Evolutionary conservation across 2,888 invertebrate genomes (phyloP), one percentile per base, ranked within the genome.

Genomic region (Cheiracanthium punctorium): DNA sequence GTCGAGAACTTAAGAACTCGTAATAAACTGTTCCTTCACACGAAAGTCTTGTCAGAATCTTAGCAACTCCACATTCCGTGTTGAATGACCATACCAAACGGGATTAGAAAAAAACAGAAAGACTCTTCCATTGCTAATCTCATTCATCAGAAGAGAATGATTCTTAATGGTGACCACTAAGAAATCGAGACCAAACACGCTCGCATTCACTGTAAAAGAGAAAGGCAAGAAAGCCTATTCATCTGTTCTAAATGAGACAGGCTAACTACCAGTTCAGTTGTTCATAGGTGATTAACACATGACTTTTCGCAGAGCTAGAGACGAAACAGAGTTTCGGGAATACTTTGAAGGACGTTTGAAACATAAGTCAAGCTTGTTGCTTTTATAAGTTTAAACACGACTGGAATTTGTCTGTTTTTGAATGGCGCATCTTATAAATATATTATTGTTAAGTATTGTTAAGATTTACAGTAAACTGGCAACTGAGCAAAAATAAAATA

Each of bases 241-340:
- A 81, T 81, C 33, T 74, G 65, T 69, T 81, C 64, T 48, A 73
- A 80, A 80, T 72, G 80, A 80, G 80, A 80, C 80, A 80, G 30
- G 41, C 72, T 65, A 43, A 80, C 79, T 80, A 70, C 70, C 43
- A 58, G 30, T 37, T 33, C 20, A 17, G 70, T 48, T 72, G 65
- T 72, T 72, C 70, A 43, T 29, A 32, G 80, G 72, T 20, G 80
- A 80, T 80, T 80, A 80, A 71, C 29, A 58, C 65, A 72, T 24
- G 8, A 24, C 12, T 52, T 69, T 70, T 17, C 17, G 17, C 14
- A 37, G 12, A 5, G 12, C 37, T 37, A 37, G 17, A 17, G 17
- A 48, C 14, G 17, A 17, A 48, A 2, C 17, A 5, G 43, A 48
- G 10, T 48, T 17, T 14, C 17, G 14, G 2, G 17, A 17, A 10